These are phyloP conservation scores for Tryphoninae sp. DNA, from an alignment of 2,888 invertebrate genomes.

Conservation along the genomic window DNA sequence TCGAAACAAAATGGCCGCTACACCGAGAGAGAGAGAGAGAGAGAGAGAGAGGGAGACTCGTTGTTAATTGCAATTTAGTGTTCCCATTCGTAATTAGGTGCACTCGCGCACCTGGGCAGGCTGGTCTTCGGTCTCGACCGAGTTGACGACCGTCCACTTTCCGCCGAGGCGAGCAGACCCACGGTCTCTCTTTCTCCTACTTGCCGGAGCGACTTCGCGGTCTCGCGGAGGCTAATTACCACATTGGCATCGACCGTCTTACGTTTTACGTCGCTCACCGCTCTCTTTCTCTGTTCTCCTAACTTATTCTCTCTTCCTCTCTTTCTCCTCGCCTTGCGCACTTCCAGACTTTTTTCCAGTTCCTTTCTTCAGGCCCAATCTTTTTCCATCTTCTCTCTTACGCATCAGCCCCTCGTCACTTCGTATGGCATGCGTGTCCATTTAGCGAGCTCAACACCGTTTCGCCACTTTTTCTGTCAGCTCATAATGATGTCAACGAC, in stretches of 20 bases:
- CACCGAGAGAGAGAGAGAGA: slow-evolving; percentile 13
- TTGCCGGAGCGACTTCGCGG: slow-evolving; percentile 48
- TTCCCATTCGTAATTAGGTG: slow-evolving; percentile 79
- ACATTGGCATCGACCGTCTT: slow-evolving; percentile 74
- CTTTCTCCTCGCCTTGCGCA: slow-evolving; percentile 19
- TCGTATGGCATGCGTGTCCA: slow-evolving; percentile 59
- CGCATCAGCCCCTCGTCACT: slow-evolving; percentile 35
- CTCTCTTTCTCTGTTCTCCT: slow-evolving; percentile 17
- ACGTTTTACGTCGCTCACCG: slow-evolving; percentile 68
- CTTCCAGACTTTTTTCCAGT: slow-evolving; percentile 50
- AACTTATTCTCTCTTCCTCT: slow-evolving; percentile 22
- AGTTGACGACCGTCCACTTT: slow-evolving; percentile 46
- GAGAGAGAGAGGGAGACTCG: slow-evolving; percentile 53
- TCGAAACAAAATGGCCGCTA: slow-evolving; percentile 73
- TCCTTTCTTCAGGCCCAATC: slow-evolving; percentile 53
- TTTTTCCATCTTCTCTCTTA: slow-evolving; percentile 45
- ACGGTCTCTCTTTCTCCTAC: slow-evolving; percentile 12
- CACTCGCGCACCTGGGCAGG: slow-evolving; percentile 76
- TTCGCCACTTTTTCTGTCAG: slow-evolving; percentile 52
- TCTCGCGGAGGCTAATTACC: slow-evolving; percentile 73
- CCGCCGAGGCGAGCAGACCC: slow-evolving; percentile 30
- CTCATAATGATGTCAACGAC: slow-evolving; percentile 56
- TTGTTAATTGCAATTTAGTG: slow-evolving; percentile 80
- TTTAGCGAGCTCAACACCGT: slow-evolving; percentile 59
- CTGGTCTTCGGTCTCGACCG: slow-evolving; percentile 34